These are phyloP conservation scores for Petrocephalus sullivani DNA, from an alignment of 2,797 vertebrate species.

Conservation along the genomic window DNA sequence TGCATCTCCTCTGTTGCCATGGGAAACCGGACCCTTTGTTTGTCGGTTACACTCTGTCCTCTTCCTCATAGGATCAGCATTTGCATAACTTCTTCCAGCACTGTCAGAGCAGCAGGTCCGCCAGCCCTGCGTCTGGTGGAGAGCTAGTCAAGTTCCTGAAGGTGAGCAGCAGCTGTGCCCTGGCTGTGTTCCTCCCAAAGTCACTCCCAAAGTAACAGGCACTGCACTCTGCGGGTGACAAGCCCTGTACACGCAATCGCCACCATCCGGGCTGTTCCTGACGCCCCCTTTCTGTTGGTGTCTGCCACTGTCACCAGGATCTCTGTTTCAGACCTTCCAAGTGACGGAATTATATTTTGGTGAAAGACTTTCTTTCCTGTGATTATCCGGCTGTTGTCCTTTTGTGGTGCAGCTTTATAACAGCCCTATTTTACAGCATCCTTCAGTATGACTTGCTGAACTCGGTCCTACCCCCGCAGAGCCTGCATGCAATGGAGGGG, in stretches of 20 bases:
- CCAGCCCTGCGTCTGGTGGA: constrained; percentile 74
- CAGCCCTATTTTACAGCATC: not conserved
- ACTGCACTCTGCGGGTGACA: not conserved
- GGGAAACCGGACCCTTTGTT: not conserved
- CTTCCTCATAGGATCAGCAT: constrained; percentile 79
- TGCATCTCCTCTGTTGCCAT: not conserved
- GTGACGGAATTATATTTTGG: not conserved
- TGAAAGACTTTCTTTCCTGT: not conserved
- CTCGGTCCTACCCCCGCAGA: constrained; percentile 53
- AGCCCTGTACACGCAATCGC: not conserved
- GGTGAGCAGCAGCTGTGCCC: constrained; percentile 58
- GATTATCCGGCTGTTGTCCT: not conserved
- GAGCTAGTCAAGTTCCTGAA: constrained; percentile 96
- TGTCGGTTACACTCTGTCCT: constrained; percentile 5
- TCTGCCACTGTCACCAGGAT: not conserved
- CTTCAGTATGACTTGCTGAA: not conserved
- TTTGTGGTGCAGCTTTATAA: not conserved
- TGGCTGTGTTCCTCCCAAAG: too few species aligned
- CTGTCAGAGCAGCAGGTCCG: constrained; percentile 80
- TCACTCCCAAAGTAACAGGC: not conserved
- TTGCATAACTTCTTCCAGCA: constrained; percentile 97
- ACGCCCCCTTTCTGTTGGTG: not conserved
- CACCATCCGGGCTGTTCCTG: not conserved
- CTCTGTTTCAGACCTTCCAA: not conserved
- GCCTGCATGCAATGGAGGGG: constrained; percentile 91